phyloP scores from a whole-genome alignment of 1,140 invertebrate genomes.

The Ostrea denselamellosa region DNA sequence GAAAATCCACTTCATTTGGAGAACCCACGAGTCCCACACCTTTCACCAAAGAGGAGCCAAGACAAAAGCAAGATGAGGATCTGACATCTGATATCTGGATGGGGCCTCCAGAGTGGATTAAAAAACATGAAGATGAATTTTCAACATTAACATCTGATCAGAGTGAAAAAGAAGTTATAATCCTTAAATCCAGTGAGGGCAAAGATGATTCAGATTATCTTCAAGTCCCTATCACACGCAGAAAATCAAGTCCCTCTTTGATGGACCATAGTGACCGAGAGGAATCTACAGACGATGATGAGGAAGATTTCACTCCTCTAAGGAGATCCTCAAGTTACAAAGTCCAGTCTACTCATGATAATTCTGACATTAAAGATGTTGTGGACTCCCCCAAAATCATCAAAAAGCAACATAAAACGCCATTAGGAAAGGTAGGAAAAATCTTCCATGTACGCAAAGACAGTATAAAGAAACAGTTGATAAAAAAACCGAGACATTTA shows the following conservation, averaged over 20 bases:
- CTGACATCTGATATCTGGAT: slow-evolving; percentile 72
- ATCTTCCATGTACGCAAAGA: slow-evolving; percentile 86
- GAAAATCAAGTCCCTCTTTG: slow-evolving; percentile 73
- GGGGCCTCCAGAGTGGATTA: slow-evolving; percentile 74
- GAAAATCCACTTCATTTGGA: slow-evolving; percentile 67
- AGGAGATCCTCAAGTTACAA: slow-evolving; percentile 72
- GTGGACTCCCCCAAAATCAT: slow-evolving; percentile 53
- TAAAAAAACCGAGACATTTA: slow-evolving; percentile 54
- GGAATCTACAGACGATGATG: slow-evolving; percentile 54
- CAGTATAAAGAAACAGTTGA: slow-evolving; percentile 81
- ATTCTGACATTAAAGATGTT: slow-evolving; percentile 44
- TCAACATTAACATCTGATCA: slow-evolving; percentile 36
- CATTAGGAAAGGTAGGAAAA: slow-evolving; percentile 85
- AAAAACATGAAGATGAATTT: slow-evolving; percentile 65
- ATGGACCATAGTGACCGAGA: slow-evolving; percentile 62
- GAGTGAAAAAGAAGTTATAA: slow-evolving; percentile 55
- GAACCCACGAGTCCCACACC: slow-evolving; percentile 68
- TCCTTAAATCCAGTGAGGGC: slow-evolving; percentile 49
- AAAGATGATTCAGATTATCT: slow-evolving; percentile 57
- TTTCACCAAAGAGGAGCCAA: slow-evolving; percentile 57
- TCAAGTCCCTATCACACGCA: slow-evolving; percentile 64
- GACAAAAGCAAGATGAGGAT: slow-evolving; percentile 55
- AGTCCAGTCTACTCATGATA: slow-evolving; percentile 57
- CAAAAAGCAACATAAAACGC: slow-evolving; percentile 79
- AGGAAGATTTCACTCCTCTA: slow-evolving; percentile 51